These are phyloP conservation scores for Erythrolamprus reginae DNA, from an alignment of 2,113 vertebrate species.

Conservation along the genomic window DNA sequence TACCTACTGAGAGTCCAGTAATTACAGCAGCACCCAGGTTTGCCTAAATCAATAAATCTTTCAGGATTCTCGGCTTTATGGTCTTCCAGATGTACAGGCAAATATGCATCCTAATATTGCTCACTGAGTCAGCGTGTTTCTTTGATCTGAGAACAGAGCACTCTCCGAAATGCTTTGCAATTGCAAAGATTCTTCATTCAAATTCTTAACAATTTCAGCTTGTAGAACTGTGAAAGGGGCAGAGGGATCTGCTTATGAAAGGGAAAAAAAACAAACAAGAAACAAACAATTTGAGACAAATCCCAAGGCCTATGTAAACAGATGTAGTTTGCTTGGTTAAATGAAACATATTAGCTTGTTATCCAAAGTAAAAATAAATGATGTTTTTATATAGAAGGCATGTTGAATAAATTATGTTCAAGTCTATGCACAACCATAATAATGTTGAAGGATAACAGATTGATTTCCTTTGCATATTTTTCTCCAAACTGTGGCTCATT, in stretches of 20 bases:
- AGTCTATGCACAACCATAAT: neutral
- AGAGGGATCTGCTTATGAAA: neutral
- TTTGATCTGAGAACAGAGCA: neutral
- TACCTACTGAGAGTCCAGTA: neutral
- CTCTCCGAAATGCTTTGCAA: neutral
- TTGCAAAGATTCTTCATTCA: neutral
- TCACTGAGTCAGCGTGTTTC: neutral
- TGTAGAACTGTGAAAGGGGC: neutral
- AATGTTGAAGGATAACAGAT: neutral
- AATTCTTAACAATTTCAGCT: neutral
- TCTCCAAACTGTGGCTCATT: neutral
- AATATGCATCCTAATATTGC: neutral
- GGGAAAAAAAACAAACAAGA: neutral
- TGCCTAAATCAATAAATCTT: neutral
- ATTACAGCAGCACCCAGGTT: neutral
- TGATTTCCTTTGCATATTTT: neutral
- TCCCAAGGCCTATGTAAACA: neutral
- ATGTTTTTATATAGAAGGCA: neutral
- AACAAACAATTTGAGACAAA: neutral
- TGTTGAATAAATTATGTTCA: neutral
- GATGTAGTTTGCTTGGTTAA: neutral
- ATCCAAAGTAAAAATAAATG: neutral
- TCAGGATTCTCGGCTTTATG: neutral
- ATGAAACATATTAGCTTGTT: neutral
- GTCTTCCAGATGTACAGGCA: neutral